These are phyloP conservation scores for Pristiophorus japonicus DNA, from an alignment of 2,113 vertebrate genomes.

Conservation along the genomic window DNA sequence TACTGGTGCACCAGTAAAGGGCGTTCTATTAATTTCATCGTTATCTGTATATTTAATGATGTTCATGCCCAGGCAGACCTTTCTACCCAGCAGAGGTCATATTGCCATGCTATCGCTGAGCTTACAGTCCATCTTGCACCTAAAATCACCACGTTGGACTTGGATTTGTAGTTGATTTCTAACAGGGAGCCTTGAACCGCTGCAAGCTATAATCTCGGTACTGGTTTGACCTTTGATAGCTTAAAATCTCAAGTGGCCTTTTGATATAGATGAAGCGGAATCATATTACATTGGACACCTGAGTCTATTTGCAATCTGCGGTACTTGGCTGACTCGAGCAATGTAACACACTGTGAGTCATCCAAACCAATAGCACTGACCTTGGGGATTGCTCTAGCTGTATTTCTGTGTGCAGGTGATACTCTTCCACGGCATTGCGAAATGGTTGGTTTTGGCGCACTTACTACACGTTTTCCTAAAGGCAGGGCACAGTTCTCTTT, in stretches of 20 bases:
- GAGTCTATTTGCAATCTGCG: no score
- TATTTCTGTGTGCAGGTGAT: no score
- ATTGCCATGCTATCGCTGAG: no score
- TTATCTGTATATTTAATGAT: neutral
- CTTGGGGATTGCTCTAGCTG: no score
- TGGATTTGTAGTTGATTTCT: neutral
- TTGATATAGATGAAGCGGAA: neutral
- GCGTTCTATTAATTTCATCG: neutral
- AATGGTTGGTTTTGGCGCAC: no score
- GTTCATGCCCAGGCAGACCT: neutral
- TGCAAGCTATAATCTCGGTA: neutral
- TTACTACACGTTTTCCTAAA: no score
- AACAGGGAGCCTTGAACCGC: neutral
- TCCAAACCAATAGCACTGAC: no score
- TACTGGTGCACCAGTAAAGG: neutral
- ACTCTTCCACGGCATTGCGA: no score
- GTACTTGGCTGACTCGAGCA: no score
- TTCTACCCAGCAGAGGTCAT: neutral
- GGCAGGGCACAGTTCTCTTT: no score
- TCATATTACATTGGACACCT: no score
- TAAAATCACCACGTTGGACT: neutral
- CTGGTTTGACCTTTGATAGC: neutral
- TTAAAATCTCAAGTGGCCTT: neutral
- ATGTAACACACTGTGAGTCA: no score
- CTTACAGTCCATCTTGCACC: neutral